Conservation (phyloP, 1,140 invertebrate species). For the Anoplophora glabripennis region DNA sequence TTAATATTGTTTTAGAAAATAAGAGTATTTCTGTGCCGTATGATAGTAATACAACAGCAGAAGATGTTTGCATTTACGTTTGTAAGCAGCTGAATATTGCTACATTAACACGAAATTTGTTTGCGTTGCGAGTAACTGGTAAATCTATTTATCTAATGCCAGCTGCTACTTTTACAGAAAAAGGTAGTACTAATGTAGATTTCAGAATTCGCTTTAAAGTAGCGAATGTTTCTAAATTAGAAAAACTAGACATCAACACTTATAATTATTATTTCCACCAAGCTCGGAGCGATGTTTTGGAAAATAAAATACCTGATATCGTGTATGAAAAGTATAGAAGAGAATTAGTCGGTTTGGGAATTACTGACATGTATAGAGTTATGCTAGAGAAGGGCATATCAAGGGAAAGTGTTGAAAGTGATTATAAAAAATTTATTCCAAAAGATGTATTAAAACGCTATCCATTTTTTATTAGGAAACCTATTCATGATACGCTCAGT, state of each 20-base stretch:
- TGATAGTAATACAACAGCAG: slow-evolving; percentile 51
- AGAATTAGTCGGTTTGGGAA: slow-evolving; percentile 75
- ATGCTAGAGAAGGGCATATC: slow-evolving; percentile 68
- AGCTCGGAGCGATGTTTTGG: slow-evolving; percentile 73
- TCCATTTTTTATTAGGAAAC: slow-evolving; percentile 70
- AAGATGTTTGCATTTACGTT: slow-evolving; percentile 69
- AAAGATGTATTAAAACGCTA: slow-evolving; percentile 72
- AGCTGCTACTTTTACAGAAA: slow-evolving; percentile 54
- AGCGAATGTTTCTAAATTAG: slow-evolving; percentile 60
- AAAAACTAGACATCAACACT: slow-evolving; percentile 66
- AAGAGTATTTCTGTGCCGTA: slow-evolving; percentile 48
- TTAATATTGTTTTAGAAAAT: slow-evolving; percentile 45
- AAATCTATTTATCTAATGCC: slow-evolving; percentile 65
- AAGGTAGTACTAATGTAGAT: slow-evolving; percentile 57
- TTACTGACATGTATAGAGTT: slow-evolving; percentile 80
- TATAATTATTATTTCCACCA: slow-evolving; percentile 86
- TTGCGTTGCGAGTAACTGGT: slow-evolving; percentile 63
- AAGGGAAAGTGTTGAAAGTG: slow-evolving; percentile 64
- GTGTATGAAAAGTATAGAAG: slow-evolving; percentile 70
- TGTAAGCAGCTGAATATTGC: slow-evolving; percentile 69
- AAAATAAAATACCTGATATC: slow-evolving; percentile 74
- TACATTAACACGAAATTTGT: slow-evolving; percentile 72
- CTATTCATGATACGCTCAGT: slow-evolving; percentile 66
- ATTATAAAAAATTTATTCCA: slow-evolving; percentile 79
- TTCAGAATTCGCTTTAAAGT: slow-evolving; percentile 77